Conservation (phyloP, 2,797 vertebrate species). For the Schizopygopsis pylzovi region DNA sequence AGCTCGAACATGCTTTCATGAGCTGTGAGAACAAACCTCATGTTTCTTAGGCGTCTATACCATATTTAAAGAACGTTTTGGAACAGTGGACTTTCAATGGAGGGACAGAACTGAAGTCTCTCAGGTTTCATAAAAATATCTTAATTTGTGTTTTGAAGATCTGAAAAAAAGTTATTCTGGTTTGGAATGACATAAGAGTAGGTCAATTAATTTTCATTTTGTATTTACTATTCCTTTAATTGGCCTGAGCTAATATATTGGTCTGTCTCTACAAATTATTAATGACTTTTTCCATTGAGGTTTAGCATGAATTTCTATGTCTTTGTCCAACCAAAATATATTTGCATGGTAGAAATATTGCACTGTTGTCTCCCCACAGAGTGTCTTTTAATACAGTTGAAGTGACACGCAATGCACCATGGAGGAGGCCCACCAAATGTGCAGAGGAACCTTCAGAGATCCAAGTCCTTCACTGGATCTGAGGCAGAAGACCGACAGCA, state of each 20-base stretch:
- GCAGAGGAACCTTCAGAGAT: conserved; percentile 92
- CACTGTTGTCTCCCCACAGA: conserved; percentile 63
- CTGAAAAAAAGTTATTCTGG: not conserved
- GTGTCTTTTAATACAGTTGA: conserved; percentile 67
- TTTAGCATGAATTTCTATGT: not conserved
- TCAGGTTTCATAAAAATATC: not conserved
- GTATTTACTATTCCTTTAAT: not conserved
- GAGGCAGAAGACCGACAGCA: conserved; percentile 85
- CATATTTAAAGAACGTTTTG: not conserved
- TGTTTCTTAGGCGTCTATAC: not conserved
- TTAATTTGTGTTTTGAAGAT: not conserved
- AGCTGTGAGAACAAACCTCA: not conserved
- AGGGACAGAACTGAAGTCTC: not conserved
- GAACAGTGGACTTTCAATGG: not conserved
- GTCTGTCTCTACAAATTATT: not conserved
- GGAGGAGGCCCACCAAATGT: conserved; percentile 93
- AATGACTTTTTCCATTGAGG: not conserved
- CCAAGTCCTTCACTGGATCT: conserved; percentile 88
- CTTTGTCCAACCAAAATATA: not conserved
- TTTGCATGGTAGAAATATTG: not conserved
- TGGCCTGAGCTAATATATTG: not conserved
- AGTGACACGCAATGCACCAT: conserved; percentile 95
- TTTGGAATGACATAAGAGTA: not conserved
- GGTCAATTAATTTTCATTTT: not conserved
- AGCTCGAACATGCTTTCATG: not conserved